Percentiles rank a stretch among this genome's conserved stretches.
Evolutionary conservation across 2,113 vertebrate genomes (phyloP).

Genomic region (Oreocharis arfaki): DNA sequence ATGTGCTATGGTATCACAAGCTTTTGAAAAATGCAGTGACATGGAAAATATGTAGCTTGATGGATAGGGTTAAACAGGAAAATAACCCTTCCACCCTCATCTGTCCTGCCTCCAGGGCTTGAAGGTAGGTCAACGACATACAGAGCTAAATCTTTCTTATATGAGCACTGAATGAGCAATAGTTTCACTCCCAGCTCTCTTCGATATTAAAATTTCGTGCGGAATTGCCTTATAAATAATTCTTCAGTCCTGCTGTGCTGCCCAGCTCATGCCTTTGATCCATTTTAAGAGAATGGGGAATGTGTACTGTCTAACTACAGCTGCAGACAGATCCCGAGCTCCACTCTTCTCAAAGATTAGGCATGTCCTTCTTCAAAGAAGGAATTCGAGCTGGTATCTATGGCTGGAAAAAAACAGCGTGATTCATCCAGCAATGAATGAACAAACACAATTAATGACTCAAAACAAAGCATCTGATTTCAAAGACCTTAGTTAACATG

Average conservation of each 20-base stretch:
- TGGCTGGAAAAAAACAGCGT: background rate
- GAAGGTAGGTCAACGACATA: background rate
- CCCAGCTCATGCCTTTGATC: background rate
- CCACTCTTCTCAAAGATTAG: background rate
- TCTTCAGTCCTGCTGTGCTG: background rate
- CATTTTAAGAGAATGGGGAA: background rate
- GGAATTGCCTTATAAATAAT: conserved; percentile 48
- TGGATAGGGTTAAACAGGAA: conserved; percentile 3
- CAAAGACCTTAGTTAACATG: background rate
- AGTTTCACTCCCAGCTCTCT: background rate
- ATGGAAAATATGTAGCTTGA: background rate
- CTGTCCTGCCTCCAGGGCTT: background rate
- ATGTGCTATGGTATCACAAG: background rate
- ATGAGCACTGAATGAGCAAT: background rate
- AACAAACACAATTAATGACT: background rate
- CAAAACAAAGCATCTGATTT: background rate
- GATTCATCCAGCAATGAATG: background rate
- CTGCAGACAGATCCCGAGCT: background rate
- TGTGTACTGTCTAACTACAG: background rate
- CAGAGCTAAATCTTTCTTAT: background rate
- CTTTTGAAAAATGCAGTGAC: background rate
- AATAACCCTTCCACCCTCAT: background rate
- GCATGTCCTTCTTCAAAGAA: background rate
- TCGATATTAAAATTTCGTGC: conserved; percentile 10
- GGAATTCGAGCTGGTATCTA: background rate